A percentile compares a stretch with the other conserved stretches of the same genome.
These are phyloP conservation scores for Drosophila aldrichi DNA, from an alignment of 2,888 invertebrate genomes.

Conservation along the genomic window DNA sequence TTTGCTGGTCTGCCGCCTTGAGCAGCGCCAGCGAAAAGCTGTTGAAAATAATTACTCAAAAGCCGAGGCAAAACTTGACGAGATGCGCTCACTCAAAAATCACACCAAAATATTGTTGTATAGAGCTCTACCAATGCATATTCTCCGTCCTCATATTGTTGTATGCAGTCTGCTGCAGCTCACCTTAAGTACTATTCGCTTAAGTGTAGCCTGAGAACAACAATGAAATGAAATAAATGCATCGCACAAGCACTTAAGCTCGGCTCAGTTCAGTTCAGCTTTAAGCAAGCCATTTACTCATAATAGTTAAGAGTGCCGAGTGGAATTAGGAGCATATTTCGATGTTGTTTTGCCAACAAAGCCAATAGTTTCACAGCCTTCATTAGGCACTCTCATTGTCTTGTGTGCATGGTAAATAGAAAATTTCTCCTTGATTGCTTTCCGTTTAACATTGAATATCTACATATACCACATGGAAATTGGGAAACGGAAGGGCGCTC, in stretches of 20 bases:
- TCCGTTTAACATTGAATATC: not conserved
- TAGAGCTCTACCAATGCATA: no score
- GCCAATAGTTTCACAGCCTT: not conserved
- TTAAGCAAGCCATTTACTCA: not conserved
- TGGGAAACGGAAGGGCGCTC: not conserved
- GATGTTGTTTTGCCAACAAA: not conserved
- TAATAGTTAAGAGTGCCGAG: not conserved
- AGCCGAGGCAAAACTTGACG: constrained; percentile 44
- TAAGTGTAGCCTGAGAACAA: not conserved
- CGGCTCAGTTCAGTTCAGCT: not conserved
- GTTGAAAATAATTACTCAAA: constrained; percentile 74
- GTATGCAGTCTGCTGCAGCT: not conserved
- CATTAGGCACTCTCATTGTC: no score
- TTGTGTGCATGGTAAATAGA: no score
- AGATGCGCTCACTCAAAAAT: constrained; percentile 21
- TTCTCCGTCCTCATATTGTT: not conserved
- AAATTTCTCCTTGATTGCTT: no score
- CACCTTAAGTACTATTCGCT: constrained; percentile 10
- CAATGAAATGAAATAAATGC: constrained; percentile 5
- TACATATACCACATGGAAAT: not conserved
- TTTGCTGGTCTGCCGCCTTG: constrained; percentile 54
- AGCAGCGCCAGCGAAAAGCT: constrained; percentile 59
- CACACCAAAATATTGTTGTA: no score
- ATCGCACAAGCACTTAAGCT: constrained; percentile 3
- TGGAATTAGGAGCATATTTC: not conserved